These are phyloP conservation scores for Trypoxylus dichotomus DNA, from an alignment of 1,140 invertebrate species.

Conservation along the genomic window DNA sequence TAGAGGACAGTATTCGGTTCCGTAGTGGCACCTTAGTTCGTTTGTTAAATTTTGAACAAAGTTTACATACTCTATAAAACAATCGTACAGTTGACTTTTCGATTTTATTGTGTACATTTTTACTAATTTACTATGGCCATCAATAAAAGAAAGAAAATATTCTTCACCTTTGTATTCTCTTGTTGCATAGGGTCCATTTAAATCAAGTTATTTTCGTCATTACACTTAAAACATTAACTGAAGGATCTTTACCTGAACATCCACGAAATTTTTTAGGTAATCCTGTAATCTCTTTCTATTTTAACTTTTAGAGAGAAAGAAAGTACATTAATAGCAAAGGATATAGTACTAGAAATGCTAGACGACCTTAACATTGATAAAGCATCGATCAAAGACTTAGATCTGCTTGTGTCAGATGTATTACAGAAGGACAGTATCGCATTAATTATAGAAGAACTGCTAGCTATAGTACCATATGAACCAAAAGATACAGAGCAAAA, in stretches of 20 bases:
- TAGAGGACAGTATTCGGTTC: no score
- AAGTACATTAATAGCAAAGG: neutral
- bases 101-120: constrained; percentile 48
- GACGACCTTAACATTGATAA: neutral
- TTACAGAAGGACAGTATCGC: constrained; percentile 15
- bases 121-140: constrained; percentile 51
- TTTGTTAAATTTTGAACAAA: constrained; percentile 42
- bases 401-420: neutral
- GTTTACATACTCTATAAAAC: constrained; percentile 41
- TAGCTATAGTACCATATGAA: constrained; percentile 25
- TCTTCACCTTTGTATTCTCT: constrained; percentile 44
- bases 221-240: no score
- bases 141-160: constrained; percentile 43
- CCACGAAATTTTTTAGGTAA: no score
- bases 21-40: no score
- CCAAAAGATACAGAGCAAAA: constrained; percentile 6
- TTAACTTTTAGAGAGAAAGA: neutral
- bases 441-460: constrained; percentile 25
- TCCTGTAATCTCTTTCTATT: neutral
- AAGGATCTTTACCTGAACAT: no score
- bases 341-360: constrained; percentile 28
- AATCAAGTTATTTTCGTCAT: no score
- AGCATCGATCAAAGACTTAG: neutral
- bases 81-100: constrained; percentile 46
- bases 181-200: constrained; percentile 1